Evolutionary conservation across 2,888 invertebrate genomes (phyloP), one percentile per base, ranked within the genome.

Genomic region (Synergus umbraculus): DNA sequence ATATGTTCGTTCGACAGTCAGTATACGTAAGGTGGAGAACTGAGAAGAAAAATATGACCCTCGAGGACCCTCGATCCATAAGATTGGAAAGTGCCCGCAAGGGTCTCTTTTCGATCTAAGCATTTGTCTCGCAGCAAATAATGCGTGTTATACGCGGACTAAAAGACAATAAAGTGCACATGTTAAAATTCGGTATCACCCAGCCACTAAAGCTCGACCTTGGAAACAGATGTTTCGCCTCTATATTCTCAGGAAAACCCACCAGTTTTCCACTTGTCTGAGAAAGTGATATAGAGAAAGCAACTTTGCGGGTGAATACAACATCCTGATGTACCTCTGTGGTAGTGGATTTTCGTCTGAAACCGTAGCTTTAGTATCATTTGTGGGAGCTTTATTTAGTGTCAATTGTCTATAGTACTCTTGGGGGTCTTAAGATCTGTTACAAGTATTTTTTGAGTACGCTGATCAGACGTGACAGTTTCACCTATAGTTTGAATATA

Each of bases 81-180:
- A 82, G 76, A 81, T 83, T 81, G 78, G 78, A 67, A 66, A 69
- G 78, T 60, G 43, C 66, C 76, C 66, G 76, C 22, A 78, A 29
- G 44, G 63, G 54, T 60, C 81, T 79, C 86, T 82, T 78, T 83
- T 85, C 86, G 85, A 85, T 84, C 85, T 81, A 77, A 81, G 83
- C 88, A 87, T 89, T 89, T 89, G 85, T 89, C 89, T 88, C 84
- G 78, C 81, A 84, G 84, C 87, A 88, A 89, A 89, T 89, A 89
- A 89, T 86, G 87, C 89, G 87, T 88, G 87, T 87, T 88, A 88
- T 89, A 89, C 85, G 82, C 83, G 82, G 80, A 80, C 86, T 85
- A 86, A 88, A 86, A 85, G 87, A 88, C 89, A 88, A 88, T 89
- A 88, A 88, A 88, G 82, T 84, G 86, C 89, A 89, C 87, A 87